These are phyloP conservation scores for Hypolimnas misippus DNA, from an alignment of 2,888 invertebrate genomes.

Conservation along the genomic window DNA sequence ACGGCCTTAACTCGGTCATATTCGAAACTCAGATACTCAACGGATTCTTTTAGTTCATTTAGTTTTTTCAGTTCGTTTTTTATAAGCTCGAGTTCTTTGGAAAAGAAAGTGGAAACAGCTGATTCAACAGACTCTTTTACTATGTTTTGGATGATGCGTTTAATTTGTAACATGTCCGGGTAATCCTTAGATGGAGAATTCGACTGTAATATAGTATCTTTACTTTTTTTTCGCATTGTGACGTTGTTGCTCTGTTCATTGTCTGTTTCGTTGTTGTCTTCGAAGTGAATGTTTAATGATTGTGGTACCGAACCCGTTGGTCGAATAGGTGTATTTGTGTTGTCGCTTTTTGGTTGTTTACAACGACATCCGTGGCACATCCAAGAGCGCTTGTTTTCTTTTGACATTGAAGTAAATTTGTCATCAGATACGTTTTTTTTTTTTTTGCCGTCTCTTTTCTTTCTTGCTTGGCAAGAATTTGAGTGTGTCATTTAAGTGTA, in stretches of 20 bases:
- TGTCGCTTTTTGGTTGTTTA: slow-evolving; percentile 19
- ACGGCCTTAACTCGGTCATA: slow-evolving; percentile 8
- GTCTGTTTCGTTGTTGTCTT: neutral
- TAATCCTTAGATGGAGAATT: neutral
- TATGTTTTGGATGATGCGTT: neutral
- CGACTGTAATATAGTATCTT: neutral
- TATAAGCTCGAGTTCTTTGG: slow-evolving; percentile 1
- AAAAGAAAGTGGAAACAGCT: slow-evolving; percentile 2
- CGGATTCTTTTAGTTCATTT: slow-evolving; percentile 19
- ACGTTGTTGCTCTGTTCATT: neutral
- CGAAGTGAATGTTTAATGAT: neutral
- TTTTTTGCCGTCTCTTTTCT: too few relatives aligned
- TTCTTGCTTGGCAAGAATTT: too few relatives aligned
- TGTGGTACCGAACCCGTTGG: neutral
- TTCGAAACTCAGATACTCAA: slow-evolving; percentile 8
- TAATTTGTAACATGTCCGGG: neutral
- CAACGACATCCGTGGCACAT: slow-evolving; percentile 11
- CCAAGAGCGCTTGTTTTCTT: slow-evolving; percentile 12
- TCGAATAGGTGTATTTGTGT: slow-evolving; percentile 23
- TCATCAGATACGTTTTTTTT: too few relatives aligned
- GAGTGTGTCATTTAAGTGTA: too few relatives aligned
- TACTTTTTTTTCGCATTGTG: slow-evolving; percentile 16
- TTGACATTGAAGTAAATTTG: slow-evolving; percentile 10
- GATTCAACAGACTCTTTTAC: neutral
- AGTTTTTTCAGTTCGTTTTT: slow-evolving; percentile 16